These are phyloP conservation scores for Paralinhomoeus sp. DNA, from an alignment of 2,888 invertebrate species.

Conservation along the genomic window DNA sequence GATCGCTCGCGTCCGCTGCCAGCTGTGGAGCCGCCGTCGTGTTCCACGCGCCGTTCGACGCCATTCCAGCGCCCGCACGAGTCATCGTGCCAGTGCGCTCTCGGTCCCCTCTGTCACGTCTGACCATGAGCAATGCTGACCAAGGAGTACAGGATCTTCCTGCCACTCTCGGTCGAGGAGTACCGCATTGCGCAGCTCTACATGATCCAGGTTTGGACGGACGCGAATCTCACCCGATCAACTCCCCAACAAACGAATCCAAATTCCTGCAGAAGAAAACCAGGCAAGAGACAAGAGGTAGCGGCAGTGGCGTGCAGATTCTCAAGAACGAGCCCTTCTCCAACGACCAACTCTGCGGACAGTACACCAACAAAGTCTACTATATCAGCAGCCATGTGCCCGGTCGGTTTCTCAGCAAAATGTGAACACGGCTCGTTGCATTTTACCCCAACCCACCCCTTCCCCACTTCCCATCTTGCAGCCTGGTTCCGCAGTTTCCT, in stretches of 20 bases:
- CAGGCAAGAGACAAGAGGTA: slow-evolving; percentile 82
- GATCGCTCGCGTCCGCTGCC: too few species aligned
- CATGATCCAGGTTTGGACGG: slow-evolving; percentile 50
- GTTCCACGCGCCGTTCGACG: too few species aligned
- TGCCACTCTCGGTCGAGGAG: slow-evolving; percentile 93
- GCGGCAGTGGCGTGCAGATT: slow-evolving; percentile 94
- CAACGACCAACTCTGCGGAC: slow-evolving; percentile 46
- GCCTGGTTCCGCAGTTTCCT: slow-evolving; percentile 38
- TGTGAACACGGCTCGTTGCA: too few species aligned
- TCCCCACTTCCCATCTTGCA: slow-evolving; percentile 13
- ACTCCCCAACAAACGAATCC: background rate
- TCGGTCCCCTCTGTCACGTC: too few species aligned
- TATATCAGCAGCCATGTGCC: slow-evolving; percentile 94
- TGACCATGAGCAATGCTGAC: too few species aligned
- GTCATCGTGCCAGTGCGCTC: too few species aligned
- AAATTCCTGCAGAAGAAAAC: slow-evolving; percentile 62
- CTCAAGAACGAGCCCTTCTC: slow-evolving; percentile 85
- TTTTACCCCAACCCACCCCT: too few species aligned
- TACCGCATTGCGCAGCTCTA: slow-evolving; percentile 94
- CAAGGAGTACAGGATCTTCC: slow-evolving; percentile 91
- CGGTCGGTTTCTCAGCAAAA: slow-evolving; percentile 34
- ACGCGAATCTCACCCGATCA: background rate
- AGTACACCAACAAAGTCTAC: slow-evolving; percentile 94
- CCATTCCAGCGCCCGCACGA: too few species aligned
- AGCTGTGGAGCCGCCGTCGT: too few species aligned